Evolutionary conservation across 2,797 vertebrate genomes (phyloP), one percentile per base, ranked within the genome.

Genomic region (Xyrichtys novacula): DNA sequence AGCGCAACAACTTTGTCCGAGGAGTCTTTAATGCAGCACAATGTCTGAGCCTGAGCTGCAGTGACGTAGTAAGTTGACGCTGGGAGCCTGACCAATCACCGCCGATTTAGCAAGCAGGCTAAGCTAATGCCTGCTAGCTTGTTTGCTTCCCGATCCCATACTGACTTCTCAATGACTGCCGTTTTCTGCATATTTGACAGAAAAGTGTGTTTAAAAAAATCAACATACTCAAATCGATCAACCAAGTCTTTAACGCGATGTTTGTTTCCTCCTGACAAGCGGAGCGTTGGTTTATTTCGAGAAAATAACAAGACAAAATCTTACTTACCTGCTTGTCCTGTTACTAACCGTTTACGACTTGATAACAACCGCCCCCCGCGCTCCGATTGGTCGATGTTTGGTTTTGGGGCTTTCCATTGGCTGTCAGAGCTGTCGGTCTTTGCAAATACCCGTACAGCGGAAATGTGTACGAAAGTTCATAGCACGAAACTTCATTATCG

Each of bases 401-500:
- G 0, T 15, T 43, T 59, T 5, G 16, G 8, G 49, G 44, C 29
- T 59, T 85, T 6, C 71, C 6, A 91, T 92, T 93, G 88, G 89
- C 58, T 57, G 1, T 0, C 3, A 0, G 7, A 3, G 56, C 34
- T 75, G 85, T 70, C 91, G 53, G 1, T 91, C 79, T 23, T 5
- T 0, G 29, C 77, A 81, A 90, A 93, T 88, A 56, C 84, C 90
- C 89, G 84, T 88, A 91, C 82, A 91, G 90, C 90, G 91, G 92
- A 93, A 93, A 90, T 89, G 83, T 88, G 72, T 56, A 80, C 73
- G 84, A 91, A 93, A 92, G 89, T 92, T 91, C 83, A 88, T 72
- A 84, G 76, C 77, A 83, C 70, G 53, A 87, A 92, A 93, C 89
- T 92, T 91, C 57, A 89, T 80, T 72, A 80, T 76, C 43, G 40